Base-by-base conservation (phyloP, 2,888 invertebrate genomes). In the Rhabditoides inermis region DNA sequence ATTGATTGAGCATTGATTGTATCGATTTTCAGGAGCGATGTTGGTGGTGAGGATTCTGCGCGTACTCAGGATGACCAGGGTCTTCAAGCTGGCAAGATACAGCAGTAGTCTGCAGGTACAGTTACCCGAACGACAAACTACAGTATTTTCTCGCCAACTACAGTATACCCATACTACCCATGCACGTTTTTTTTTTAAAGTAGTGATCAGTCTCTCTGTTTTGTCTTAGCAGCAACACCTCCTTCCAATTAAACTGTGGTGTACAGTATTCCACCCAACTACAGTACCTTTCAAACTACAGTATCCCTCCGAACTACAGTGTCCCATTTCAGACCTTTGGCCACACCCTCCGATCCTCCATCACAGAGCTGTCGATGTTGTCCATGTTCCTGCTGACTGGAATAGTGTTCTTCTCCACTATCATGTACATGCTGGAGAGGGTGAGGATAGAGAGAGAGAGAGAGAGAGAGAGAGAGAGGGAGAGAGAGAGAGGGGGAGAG, bases 21-120 rank as follows among this genome's bases (percentile, higher is more conserved):
- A n/a, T 26, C 4, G 26, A n/a, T 35, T 22, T 63, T 55, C 51
- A 73, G 75, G 72, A 23, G 72, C 72, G 3, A 70, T 75, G 71
- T 60, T 75, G 39, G 75, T 75, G 10, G 65, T 74, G 39, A 64
- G 75, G n/a, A 66, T 73, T 27, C 59, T 75, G 2, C 60, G 75
- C 12, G 74, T 75, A 27, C 55, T 73, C 30, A 59, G 75, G 39
- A 72, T 75, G 69, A 72, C 75, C 5, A 53, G 75, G 32, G 68
- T 75, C 2, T 73, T 75, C 61, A 75, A 75, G 56, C 49, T 75
- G 52, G 75, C 74, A 1, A 57, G 75, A 42, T 75, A 75, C 56
- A 68, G 68, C 35, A 70, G 66, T 12, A 73, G 73, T 47, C 54
- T 74, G 35, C 69, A 71, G 61, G 70, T 68, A 26, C n/a, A n/a